These are phyloP conservation scores for Menidia menidia DNA, from an alignment of 2,797 vertebrate species.

Conservation along the genomic window DNA sequence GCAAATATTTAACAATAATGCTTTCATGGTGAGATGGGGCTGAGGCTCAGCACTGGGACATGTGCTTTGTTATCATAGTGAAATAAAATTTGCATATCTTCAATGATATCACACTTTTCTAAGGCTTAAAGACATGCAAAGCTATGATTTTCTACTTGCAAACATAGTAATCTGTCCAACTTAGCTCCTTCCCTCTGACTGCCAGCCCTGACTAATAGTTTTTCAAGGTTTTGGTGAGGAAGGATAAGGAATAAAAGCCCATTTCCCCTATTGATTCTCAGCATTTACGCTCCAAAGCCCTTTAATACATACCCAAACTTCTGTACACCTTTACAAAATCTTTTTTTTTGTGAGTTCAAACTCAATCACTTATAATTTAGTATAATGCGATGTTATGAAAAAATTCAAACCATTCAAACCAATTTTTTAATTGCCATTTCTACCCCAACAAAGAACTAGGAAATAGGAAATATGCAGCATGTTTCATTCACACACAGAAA, in stretches of 20 bases:
- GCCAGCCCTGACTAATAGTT: no score
- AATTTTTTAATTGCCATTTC: not conserved
- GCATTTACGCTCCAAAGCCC: not conserved
- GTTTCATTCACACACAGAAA: not conserved
- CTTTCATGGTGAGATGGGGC: not conserved
- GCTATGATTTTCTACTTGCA: no score
- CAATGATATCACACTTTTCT: no score
- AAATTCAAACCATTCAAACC: not conserved
- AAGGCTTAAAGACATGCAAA: no score
- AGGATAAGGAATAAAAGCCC: not conserved
- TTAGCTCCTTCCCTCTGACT: no score
- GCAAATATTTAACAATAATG: not conserved
- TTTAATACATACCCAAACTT: not conserved
- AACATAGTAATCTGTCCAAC: no score
- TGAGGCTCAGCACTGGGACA: not conserved
- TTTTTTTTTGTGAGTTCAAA: not conserved
- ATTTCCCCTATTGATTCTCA: not conserved
- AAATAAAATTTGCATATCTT: no score
- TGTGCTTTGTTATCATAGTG: no score
- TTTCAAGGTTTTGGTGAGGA: no score
- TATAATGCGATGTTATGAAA: not conserved
- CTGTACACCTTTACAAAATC: not conserved
- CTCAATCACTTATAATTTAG: not conserved
- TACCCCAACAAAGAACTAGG: not conserved
- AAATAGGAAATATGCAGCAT: not conserved